Evolutionary conservation across 2,113 vertebrate species (phyloP).

Genomic region (Tyto alba): DNA sequence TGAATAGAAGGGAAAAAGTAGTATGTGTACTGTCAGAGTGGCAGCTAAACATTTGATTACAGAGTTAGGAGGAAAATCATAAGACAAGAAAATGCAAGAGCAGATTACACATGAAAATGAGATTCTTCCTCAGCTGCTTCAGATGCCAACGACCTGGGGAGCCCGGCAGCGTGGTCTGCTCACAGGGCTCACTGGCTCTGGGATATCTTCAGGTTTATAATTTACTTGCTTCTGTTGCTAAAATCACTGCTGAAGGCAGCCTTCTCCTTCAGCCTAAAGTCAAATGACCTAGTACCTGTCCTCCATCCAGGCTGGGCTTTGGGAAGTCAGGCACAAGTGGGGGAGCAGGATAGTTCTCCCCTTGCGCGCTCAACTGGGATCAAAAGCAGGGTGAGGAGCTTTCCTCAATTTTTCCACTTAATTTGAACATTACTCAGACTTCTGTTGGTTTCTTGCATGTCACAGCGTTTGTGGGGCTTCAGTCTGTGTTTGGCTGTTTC

Average conservation of each 20-base stretch:
- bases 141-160: accelerated
- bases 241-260: not conserved
- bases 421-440: not conserved
- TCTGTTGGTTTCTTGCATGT: not conserved
- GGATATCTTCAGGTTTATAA: not conserved
- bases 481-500: not conserved
- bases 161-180: not conserved
- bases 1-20: not conserved
- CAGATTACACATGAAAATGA: not conserved
- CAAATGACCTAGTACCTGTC: not conserved
- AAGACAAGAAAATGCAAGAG: not conserved
- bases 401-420: not conserved
- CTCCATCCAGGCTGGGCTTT: not conserved
- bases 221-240: not conserved
- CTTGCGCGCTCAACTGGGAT: not conserved
- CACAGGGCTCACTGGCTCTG: accelerated
- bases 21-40: not conserved
- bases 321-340: accelerated
- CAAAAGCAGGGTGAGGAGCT: not conserved
- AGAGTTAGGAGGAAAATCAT: not conserved
- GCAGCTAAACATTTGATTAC: not conserved
- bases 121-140: not conserved
- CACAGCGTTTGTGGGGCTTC: accelerated
- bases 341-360: not conserved
- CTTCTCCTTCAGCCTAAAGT: not conserved